Evolutionary conservation across 2,113 vertebrate genomes (phyloP), one percentile per base, ranked within the genome.

Genomic region (Diadophis punctatus): DNA sequence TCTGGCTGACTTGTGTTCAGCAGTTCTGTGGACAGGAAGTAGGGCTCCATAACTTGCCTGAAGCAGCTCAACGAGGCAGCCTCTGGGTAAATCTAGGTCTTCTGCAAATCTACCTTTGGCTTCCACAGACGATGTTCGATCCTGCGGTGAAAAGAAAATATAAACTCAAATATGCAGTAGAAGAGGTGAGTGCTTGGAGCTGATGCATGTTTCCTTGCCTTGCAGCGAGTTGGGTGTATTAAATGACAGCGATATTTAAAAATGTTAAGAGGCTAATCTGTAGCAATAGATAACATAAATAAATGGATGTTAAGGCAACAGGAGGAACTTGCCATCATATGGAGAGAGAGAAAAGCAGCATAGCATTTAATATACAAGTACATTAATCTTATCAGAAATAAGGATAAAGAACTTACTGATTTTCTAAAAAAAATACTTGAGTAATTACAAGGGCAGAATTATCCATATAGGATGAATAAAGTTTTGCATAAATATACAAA

Each of bases 21-120:
- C 98, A 99, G 94, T 98, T 98, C 90, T 97, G 97, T 93, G 98
- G 98, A 46, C 98, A 98, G 96, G 97, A 96, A 14, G 95, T 97
- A 90, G 95, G 88, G n/a, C 95, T 97, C 52, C 94, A 95, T 84
- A 98, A 97, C 25, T 90, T 97, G 27, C 94, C 98, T 39, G 97
- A 98, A 43, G 87, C 97, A 93, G 97, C 96, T 80, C 97, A 86
- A 46, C 97, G 98, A 6, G 99, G 98, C 46, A 98, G 98, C 43
- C 98, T 99, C 95, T 99, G 99, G 99, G 98, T 99, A 91, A 98
- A 97, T 94, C 98, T 99, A 96, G 99, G 99, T 93, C 97, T 99
- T 94, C 92, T 99, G 91, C 99, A 99, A 96, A 98, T 99, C 94
- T 98, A 98, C 95, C 94, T 98, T 12, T 99, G 99, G 99, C 98